phyloP scores from a whole-genome alignment of 2,797 vertebrate species.

The Acanthis flammea region DNA sequence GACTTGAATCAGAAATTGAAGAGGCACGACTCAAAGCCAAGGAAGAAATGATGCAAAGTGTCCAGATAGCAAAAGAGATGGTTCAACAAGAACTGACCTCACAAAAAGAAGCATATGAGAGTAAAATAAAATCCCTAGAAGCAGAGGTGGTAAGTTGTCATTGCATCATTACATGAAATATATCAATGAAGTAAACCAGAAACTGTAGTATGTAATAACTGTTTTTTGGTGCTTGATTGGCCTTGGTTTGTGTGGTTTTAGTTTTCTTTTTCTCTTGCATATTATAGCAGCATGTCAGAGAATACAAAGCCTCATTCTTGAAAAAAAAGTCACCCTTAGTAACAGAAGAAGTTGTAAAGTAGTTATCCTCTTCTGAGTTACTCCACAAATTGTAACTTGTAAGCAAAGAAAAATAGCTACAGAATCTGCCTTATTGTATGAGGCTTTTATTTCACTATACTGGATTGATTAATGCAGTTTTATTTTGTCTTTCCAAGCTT shows the following conservation, averaged over 20 bases:
- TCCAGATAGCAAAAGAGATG: slow-evolving; percentile 92
- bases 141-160: slow-evolving; percentile 82
- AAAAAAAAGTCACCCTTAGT: neutral
- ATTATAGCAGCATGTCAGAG: neutral
- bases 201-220: neutral
- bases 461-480: neutral
- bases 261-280: neutral
- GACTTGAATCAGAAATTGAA: slow-evolving; percentile 92
- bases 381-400: neutral
- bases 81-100: slow-evolving; percentile 87
- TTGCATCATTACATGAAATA: neutral
- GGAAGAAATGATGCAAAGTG: slow-evolving; percentile 93
- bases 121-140: slow-evolving; percentile 83
- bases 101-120: slow-evolving; percentile 87
- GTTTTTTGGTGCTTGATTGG: neutral
- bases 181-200: neutral
- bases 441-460: neutral
- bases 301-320: neutral
- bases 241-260: neutral
- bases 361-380: neutral
- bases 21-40: slow-evolving; percentile 90
- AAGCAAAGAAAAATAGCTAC: neutral
- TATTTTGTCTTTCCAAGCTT: neutral
- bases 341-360: neutral
- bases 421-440: neutral